Evolutionary conservation across 2,797 vertebrate species (phyloP).

Genomic region (Nasua narica): DNA sequence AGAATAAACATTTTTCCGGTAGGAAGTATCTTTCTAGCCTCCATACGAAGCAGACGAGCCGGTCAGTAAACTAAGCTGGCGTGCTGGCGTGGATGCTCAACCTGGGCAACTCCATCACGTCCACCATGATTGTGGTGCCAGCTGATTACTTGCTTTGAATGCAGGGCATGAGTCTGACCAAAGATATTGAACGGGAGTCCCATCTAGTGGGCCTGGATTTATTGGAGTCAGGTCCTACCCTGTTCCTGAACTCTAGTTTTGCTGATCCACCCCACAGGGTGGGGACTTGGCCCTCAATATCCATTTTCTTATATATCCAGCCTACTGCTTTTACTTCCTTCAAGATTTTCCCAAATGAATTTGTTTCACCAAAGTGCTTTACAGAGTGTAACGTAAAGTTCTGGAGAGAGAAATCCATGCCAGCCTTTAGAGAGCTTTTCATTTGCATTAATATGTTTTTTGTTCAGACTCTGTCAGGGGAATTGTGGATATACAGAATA

Average conservation of each 20-base stretch:
- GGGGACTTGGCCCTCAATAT: background rate
- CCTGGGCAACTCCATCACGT: conserved; percentile 85
- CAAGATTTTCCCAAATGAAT: background rate
- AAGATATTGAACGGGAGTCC: background rate
- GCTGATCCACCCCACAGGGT: background rate
- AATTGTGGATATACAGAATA: background rate
- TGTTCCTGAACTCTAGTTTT: background rate
- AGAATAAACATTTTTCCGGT: conserved; percentile 90
- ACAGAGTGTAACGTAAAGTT: background rate
- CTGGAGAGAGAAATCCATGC: background rate
- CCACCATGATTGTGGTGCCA: conserved; percentile 80
- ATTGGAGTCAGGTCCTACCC: background rate
- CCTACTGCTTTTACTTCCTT: background rate
- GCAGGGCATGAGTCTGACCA: background rate
- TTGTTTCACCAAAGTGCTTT: background rate
- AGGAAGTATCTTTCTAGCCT: conserved; percentile 91
- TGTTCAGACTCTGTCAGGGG: background rate
- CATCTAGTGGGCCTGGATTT: background rate
- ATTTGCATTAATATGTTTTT: background rate
- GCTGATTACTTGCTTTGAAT: conserved; percentile 16
- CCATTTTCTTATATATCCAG: background rate
- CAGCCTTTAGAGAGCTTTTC: background rate
- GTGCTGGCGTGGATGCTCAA: conserved; percentile 86
- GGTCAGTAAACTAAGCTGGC: conserved; percentile 85
- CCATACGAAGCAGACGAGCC: conserved; percentile 91